Evolutionary conservation across 1,140 invertebrate species (phyloP), one percentile per base, ranked within the genome.

Genomic region (Periplaneta americana): DNA sequence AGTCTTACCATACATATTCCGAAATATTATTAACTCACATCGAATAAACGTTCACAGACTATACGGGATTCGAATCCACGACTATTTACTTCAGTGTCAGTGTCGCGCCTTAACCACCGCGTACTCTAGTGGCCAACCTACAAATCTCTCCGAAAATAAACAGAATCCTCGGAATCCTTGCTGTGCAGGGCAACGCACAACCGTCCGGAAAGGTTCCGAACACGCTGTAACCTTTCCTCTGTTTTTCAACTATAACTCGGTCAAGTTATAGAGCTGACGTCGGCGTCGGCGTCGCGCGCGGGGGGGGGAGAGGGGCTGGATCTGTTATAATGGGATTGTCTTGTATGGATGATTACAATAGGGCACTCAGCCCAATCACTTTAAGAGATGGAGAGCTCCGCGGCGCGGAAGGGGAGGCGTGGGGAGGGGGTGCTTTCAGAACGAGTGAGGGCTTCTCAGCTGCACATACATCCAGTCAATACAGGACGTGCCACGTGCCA

Each of bases 281-380:
- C 11, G 74, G 74, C 74, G 8, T 77, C 32, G 3, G 33, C 33
- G 75, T 15, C 48, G 48, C 10, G 48, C 13, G 48, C 22, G 22
- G 4, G 48, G 28, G 48, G 28, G 6, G 39, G 32, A 39, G 36
- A 28, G 48, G 80, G 22, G 35, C n/a, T 11, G 81, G 18, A 57
- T 36, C 75, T 81, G 82, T 83, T 83, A 84, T 86, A 86, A 86
- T 86, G 86, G 85, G 84, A 86, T 86, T 86, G 86, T 86, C 85
- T 86, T 86, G 84, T 86, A 87, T 83, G 83, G 85, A 84, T 86
- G 86, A 87, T 87, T 87, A 87, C 86, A 87, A 87, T 87, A 84
- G 85, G 84, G 85, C 84, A 85, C 85, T 86, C 83, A 83, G 81
- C 82, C 84, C 85, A 84, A 85, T 85, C 85, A 85, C 83, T 85